Evolutionary conservation across 2,888 invertebrate genomes (phyloP).

Genomic region (Barypeithes pellucidus): DNA sequence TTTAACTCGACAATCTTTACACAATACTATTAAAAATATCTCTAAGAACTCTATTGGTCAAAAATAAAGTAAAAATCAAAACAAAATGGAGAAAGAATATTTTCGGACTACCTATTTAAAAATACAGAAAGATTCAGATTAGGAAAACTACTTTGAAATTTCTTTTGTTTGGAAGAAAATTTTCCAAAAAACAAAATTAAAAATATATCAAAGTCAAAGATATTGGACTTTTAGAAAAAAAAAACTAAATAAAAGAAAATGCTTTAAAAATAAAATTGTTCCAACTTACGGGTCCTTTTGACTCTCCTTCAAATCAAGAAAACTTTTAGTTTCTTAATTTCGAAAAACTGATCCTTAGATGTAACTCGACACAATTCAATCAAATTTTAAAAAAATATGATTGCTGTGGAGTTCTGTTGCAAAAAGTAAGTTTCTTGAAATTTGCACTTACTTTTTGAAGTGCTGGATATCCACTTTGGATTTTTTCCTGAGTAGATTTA

Average conservation of each 20-base stretch:
- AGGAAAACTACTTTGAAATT: conserved; percentile 47
- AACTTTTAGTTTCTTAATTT: conserved; percentile 51
- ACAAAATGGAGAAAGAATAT: conserved; percentile 20
- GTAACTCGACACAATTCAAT: conserved; percentile 37
- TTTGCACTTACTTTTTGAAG: conserved; percentile 38
- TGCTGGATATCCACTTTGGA: conserved; percentile 45
- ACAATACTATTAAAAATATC: not conserved
- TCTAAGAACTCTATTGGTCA: conserved; percentile 18
- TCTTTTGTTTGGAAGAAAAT: conserved; percentile 33
- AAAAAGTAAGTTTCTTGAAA: conserved; percentile 39
- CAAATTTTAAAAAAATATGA: conserved; percentile 27
- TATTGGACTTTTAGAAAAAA: conserved; percentile 10
- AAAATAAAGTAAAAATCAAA: conserved; percentile 33
- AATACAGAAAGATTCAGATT: conserved; percentile 42
- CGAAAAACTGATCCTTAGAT: conserved; percentile 43
- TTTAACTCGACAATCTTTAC: too few relatives aligned
- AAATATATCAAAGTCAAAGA: conserved; percentile 28
- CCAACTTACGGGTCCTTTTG: conserved; percentile 50
- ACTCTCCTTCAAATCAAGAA: conserved; percentile 47
- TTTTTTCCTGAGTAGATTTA: conserved; percentile 55
- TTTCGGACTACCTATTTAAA: conserved; percentile 45
- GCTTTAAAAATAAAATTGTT: conserved; percentile 41
- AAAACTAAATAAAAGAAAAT: conserved; percentile 46
- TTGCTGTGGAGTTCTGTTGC: conserved; percentile 26
- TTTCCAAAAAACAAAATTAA: conserved; percentile 27